Base-by-base conservation (phyloP, 2,797 vertebrate genomes). In the Toxotes lorentzi region DNA sequence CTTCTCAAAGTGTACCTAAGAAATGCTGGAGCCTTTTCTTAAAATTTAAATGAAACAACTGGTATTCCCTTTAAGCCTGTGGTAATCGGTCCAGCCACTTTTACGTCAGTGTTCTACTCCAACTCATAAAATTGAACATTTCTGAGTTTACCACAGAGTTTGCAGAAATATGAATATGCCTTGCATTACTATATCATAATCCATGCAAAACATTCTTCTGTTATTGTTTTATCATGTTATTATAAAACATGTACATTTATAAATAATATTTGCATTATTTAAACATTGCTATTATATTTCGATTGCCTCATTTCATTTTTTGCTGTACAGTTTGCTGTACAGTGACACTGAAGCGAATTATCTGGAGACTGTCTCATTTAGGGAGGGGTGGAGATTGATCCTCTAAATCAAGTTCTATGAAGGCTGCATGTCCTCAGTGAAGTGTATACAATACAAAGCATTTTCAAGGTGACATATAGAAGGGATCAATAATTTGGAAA, bases 381-480 rank as follows among this genome's bases (percentile, higher is more conserved):
- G 23, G 27, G 43, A 47, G 24, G 24, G 27, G 4, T 30, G 27
- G 17, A 48, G 32, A 58, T 80, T 6, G 21, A 73, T 66, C 32
- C 24, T 48, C 32, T 63, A 47, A 78, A 73, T 79, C 23, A 61
- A 56, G 24, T 48, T 70, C 30, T 61, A 38, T 47, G 4, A 40
- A 38, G 40, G 47, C 51, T 23, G 10, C 21, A 50, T 4, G 1
- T 51, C 27, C 47, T 77, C 35, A 34, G 11, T 35, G 24, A 38
- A 58, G 35, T 76, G 7, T 47, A 54, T n/a, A 72, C 51, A 38
- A 53, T 35, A 45, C 17, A 69, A 65, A 72, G 23, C 34, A 41
- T 73, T 73, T 62, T 38, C 56, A 86, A 75, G 61, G 66, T 88
- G 82, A 88, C 73, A 81, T 85, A 84, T 71, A 67, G 48, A 68